Base-by-base conservation (phyloP, 2,113 vertebrate species). In the Elaphurus davidianus region DNA sequence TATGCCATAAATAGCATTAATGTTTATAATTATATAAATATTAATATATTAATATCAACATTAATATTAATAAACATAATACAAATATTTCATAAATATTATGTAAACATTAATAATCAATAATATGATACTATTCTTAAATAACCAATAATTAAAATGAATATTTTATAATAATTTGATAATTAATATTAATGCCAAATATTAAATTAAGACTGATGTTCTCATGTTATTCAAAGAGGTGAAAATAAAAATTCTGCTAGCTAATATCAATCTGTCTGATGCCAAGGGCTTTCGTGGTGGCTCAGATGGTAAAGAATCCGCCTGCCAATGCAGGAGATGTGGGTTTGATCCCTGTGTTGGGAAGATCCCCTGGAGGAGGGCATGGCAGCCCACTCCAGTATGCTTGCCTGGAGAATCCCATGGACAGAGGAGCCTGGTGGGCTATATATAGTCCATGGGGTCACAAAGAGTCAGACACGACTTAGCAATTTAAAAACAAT, bases 291-390 rank as follows among this genome's bases (percentile, higher is more conserved):
- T 36, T 10, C 9, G 17, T 11, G 9, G 17, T 21, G 17, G n/a
- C 17, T 71, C n/a, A 36, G 17, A 67, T 1, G 4, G 64, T 71
- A 71, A 36, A 21, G 64, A 36, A 71, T 21, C 33, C 4, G 5
- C 64, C 17, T 71, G n/a, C 64, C 9, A 36, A 21, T 1, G 64
- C n/a, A 11, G 19, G 64, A 71, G 64, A 36, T 10, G 2, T 12
- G 64, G 10, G n/a, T 71, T 71, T 0, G 19, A 36, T 21, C 64
- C 9, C 4, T 71, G 64, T 0, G 9, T 36, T 0, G 5, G 17
- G n/a, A 21, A 71, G 64, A 36, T 6, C 64, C n/a, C 17, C 64
- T 23, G n/a, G 17, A 21, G 64, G 17, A 36, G n/a, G 64, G 17
- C 62, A 23, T 6, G n/a, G n/a, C 67, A 71, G 6, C 9, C 67